Evolutionary conservation across 2,113 vertebrate genomes (phyloP).

Genomic region (Kryptolebias marmoratus): DNA sequence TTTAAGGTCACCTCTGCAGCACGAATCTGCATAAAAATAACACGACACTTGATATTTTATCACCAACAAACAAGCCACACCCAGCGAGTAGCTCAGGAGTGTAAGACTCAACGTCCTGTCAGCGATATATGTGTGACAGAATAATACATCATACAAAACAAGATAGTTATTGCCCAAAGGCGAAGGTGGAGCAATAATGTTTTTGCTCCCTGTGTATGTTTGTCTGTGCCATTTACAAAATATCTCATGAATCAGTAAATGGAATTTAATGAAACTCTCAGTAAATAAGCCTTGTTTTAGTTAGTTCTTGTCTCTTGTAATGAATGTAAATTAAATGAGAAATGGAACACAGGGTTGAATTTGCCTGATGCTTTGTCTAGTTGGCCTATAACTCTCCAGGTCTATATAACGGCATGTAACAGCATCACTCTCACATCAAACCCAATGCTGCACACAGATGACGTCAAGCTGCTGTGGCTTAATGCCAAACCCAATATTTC

Average conservation of each 20-base stretch:
- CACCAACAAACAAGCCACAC: slow-evolving; percentile 2
- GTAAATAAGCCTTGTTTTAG: too few species aligned
- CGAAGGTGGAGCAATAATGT: too few species aligned
- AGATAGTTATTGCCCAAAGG: too few species aligned
- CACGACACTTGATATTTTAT: slow-evolving; percentile 1
- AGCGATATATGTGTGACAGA: background rate
- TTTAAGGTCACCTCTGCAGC: slow-evolving; percentile 27
- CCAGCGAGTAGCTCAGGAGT: background rate
- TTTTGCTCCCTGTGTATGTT: too few species aligned
- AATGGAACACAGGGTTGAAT: slow-evolving; percentile 17
- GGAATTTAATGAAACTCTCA: too few species aligned
- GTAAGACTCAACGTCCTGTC: background rate
- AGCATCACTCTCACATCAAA: slow-evolving; percentile 44
- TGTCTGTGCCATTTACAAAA: too few species aligned
- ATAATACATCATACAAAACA: too few species aligned
- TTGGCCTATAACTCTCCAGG: slow-evolving; percentile 32
- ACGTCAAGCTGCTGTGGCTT: slow-evolving; percentile 14
- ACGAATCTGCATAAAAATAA: slow-evolving; percentile 8
- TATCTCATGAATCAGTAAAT: too few species aligned
- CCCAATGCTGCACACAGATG: slow-evolving; percentile 28
- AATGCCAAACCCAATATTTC: slow-evolving; percentile 36
- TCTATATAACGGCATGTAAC: slow-evolving; percentile 40
- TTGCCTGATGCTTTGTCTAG: slow-evolving; percentile 28
- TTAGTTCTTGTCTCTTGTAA: background rate
- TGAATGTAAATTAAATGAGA: slow-evolving; percentile 17